These are phyloP conservation scores for Dolichoris vasculosae DNA, from an alignment of 1,140 invertebrate species.

Conservation along the genomic window DNA sequence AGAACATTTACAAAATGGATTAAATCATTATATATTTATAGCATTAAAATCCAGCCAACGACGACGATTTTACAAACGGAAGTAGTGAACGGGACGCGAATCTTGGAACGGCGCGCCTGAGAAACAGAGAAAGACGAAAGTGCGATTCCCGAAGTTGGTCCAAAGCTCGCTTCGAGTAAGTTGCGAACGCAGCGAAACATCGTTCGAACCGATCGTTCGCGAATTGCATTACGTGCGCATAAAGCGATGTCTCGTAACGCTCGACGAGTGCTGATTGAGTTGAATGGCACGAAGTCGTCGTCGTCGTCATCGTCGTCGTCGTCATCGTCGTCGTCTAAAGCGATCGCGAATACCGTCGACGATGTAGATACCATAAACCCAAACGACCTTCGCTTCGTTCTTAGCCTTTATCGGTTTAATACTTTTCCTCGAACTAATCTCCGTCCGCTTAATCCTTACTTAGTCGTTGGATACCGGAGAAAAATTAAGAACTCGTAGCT, in stretches of 20 bases:
- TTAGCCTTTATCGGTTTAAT: not conserved
- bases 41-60: not conserved
- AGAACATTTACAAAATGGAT: too few species aligned
- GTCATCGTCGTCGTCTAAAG: not conserved
- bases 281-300: conserved; percentile 22
- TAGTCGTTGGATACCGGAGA: not conserved
- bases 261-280: conserved; percentile 17
- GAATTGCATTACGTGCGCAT: conserved; percentile 20
- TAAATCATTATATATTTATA: too few species aligned
- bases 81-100: not conserved
- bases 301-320: not conserved
- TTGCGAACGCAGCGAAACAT: not conserved
- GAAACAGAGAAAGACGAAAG: not conserved
- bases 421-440: not conserved
- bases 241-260: conserved; percentile 13
- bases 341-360: not conserved
- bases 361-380: not conserved
- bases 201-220: not conserved
- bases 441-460: not conserved
- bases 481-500: not conserved
- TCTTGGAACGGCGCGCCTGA: not conserved
- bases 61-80: conserved; percentile 2
- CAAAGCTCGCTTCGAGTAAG: not conserved
- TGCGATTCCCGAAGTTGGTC: not conserved
- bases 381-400: not conserved